A percentile compares a stretch with the other conserved stretches of the same genome.
These are phyloP conservation scores for Spodoptera exigua DNA, from an alignment of 2,888 invertebrate genomes.

Conservation along the genomic window DNA sequence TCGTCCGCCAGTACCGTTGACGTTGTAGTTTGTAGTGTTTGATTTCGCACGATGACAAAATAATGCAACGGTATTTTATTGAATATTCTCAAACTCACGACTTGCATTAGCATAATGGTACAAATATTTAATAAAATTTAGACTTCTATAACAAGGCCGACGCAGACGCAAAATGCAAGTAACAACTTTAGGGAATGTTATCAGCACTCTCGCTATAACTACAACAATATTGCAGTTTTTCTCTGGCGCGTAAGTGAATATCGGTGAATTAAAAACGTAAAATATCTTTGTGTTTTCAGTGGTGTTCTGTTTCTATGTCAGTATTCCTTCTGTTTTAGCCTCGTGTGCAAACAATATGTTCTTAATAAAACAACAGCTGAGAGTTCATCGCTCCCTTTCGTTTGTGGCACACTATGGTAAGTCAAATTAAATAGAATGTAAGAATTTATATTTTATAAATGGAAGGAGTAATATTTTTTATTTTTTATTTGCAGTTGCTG, in stretches of 20 bases:
- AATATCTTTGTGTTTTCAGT: conserved; percentile 10
- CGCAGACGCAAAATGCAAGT: conserved; percentile 62
- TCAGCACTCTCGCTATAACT: conserved; percentile 90
- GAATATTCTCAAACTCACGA: neutral
- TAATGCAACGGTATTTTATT: conserved; percentile 12
- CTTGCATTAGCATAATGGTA: conserved; percentile 21
- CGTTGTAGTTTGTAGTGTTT: no score
- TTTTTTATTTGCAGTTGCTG: conserved; percentile 89
- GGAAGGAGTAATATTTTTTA: conserved; percentile 26
- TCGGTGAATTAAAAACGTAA: neutral
- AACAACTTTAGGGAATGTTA: conserved; percentile 65
- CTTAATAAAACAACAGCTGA: conserved; percentile 93
- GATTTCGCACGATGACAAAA: neutral
- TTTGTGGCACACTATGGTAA: conserved; percentile 93
- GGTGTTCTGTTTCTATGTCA: conserved; percentile 8
- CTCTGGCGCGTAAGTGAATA: conserved; percentile 93
- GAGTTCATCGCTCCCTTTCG: conserved; percentile 93
- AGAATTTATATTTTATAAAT: conserved; percentile 8
- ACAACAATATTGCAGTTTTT: conserved; percentile 95
- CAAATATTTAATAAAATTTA: conserved; percentile 12
- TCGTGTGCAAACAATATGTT: conserved; percentile 93
- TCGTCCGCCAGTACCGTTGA: no score
- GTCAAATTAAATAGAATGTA: conserved; percentile 64
- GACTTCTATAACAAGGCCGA: conserved; percentile 9
- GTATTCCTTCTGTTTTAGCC: conserved; percentile 84